Percentiles rank a stretch among this genome's conserved stretches.
Conservation (phyloP, 2,888 invertebrate genomes). For the Minunthozetes semirufus region DNA sequence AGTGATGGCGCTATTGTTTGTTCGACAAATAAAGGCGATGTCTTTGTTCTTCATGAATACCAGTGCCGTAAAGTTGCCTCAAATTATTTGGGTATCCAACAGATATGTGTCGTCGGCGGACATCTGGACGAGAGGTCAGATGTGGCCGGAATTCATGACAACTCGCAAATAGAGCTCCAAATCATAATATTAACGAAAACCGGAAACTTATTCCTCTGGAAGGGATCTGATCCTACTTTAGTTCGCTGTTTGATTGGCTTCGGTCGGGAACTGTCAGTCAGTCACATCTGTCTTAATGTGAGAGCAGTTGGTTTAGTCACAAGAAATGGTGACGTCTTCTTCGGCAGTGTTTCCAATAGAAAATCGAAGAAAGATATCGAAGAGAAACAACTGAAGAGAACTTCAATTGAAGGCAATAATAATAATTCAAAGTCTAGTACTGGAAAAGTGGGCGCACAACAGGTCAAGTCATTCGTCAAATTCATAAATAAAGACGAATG, state of each 20-base stretch:
- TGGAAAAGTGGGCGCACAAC: not conserved
- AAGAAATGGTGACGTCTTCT: slow-evolving; percentile 61
- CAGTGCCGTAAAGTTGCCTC: slow-evolving; percentile 63
- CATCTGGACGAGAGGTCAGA: slow-evolving; percentile 51
- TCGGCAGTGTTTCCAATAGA: slow-evolving; percentile 50
- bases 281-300: slow-evolving; percentile 56
- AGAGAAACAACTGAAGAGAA: not conserved
- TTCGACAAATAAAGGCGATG: slow-evolving; percentile 60
- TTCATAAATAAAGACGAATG: slow-evolving; percentile 61
- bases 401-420: not conserved
- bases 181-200: slow-evolving; percentile 58
- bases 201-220: slow-evolving; percentile 63
- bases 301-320: slow-evolving; percentile 60
- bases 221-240: slow-evolving; percentile 53
- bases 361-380: slow-evolving; percentile 4
- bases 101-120: slow-evolving; percentile 55
- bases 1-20: slow-evolving; percentile 64
- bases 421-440: not conserved
- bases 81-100: slow-evolving; percentile 50
- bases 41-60: slow-evolving; percentile 63
- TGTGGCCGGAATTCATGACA: slow-evolving; percentile 49
- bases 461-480: slow-evolving; percentile 51
- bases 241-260: slow-evolving; percentile 57
- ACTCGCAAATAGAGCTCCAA: slow-evolving; percentile 55
- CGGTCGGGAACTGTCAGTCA: slow-evolving; percentile 56